Conservation (phyloP, 64 coral and sea anemone genomes). For the Catalaphyllia jardinei region DNA sequence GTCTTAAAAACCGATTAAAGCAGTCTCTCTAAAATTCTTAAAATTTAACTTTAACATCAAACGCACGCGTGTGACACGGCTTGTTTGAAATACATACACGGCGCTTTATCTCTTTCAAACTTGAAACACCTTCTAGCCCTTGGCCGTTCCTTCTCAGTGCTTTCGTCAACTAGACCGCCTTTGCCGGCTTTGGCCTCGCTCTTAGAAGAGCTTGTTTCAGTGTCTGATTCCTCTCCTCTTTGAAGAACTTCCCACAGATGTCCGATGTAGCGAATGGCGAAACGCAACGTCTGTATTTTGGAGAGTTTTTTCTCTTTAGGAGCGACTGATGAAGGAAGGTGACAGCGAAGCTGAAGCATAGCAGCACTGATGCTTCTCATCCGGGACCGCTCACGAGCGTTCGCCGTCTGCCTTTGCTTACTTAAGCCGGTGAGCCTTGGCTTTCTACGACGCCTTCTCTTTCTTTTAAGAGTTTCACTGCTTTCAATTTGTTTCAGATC, state of each 20-base stretch:
- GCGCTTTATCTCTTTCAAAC: not conserved
- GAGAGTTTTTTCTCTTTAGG: slow-evolving; percentile 91
- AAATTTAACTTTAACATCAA: not conserved
- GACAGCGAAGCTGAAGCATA: slow-evolving; percentile 76
- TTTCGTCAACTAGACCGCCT: not conserved
- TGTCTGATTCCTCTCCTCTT: not conserved
- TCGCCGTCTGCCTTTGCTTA: slow-evolving; percentile 92
- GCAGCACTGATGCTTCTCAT: slow-evolving; percentile 89
- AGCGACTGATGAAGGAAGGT: slow-evolving; percentile 73
- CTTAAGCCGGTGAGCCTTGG: slow-evolving; percentile 87
- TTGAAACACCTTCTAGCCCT: not conserved
- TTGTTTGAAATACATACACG: not conserved
- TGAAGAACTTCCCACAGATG: slow-evolving; percentile 71
- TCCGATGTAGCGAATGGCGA: slow-evolving; percentile 89
- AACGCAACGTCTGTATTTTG: slow-evolving; percentile 94
- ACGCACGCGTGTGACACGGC: not conserved
- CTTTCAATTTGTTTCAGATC: not conserved
- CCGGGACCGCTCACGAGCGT: slow-evolving; percentile 80
- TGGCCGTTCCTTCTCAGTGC: not conserved
- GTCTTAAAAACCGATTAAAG: not conserved
- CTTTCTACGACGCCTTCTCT: slow-evolving; percentile 74
- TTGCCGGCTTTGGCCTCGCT: not conserved
- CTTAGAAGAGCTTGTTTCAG: not conserved
- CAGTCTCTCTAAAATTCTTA: not conserved
- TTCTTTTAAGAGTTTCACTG: slow-evolving; percentile 34